Evolutionary conservation across 1,140 invertebrate species (phyloP).

Genomic region (Elymnias hypermnestra): DNA sequence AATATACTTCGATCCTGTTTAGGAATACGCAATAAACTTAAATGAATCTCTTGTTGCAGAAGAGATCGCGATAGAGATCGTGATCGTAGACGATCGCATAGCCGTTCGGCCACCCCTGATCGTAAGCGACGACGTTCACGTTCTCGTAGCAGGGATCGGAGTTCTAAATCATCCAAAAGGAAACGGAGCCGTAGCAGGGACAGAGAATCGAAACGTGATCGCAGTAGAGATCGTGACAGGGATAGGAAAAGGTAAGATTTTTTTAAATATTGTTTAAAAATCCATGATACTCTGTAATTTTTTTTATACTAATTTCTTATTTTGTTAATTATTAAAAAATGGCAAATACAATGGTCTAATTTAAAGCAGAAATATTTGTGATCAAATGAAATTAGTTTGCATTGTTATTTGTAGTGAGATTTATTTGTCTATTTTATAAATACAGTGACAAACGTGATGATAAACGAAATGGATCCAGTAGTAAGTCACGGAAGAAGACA

Average conservation of each 20-base stretch:
- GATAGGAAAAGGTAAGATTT: slow-evolving; percentile 35
- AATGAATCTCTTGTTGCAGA: no score
- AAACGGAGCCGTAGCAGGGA: slow-evolving; percentile 71
- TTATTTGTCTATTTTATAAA: no score
- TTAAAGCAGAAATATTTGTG: no score
- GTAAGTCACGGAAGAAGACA: slow-evolving; percentile 63
- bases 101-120: slow-evolving; percentile 77
- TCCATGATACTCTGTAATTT: no score
- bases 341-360: no score
- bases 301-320: no score
- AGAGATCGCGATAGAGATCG: slow-evolving; percentile 64
- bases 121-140: slow-evolving; percentile 77
- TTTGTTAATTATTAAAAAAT: no score
- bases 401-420: no score
- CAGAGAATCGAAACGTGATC: slow-evolving; percentile 66
- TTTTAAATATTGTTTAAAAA: no score
- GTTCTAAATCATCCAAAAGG: slow-evolving; percentile 67
- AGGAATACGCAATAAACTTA: no score
- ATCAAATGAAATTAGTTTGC: no score
- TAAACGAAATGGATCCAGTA: slow-evolving; percentile 63
- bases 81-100: slow-evolving; percentile 63
- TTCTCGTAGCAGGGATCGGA: slow-evolving; percentile 79
- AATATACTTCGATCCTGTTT: no score
- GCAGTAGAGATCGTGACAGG: slow-evolving; percentile 65
- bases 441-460: slow-evolving; percentile 65